Percentiles rank a stretch among this genome's conserved stretches.
phyloP scores from a whole-genome alignment of 2,113 vertebrate genomes.

The Ranitomeya imitator region DNA sequence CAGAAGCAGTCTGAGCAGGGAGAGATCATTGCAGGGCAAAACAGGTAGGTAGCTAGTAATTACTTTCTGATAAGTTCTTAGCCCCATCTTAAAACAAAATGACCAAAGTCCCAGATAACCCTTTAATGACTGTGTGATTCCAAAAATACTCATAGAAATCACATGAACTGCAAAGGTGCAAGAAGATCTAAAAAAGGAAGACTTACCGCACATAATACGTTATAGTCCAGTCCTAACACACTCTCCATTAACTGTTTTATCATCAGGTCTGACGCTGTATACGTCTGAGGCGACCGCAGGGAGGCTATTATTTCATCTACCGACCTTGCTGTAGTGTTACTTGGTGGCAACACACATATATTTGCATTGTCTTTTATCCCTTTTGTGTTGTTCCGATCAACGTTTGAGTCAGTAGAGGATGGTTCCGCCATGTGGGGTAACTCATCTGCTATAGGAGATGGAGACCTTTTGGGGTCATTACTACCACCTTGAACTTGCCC shows the following conservation, averaged over 20 bases:
- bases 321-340: slow-evolving; percentile 62
- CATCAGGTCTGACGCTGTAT: slow-evolving; percentile 64
- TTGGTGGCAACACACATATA: slow-evolving; percentile 31
- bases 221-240: slow-evolving; percentile 72
- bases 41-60: too few species aligned
- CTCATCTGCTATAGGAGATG: slow-evolving; percentile 59
- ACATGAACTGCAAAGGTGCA: too few species aligned
- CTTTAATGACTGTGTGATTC: too few species aligned
- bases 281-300: slow-evolving; percentile 66
- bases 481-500: slow-evolving; percentile 47
- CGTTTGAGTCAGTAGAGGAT: not conserved
- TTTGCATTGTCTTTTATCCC: slow-evolving; percentile 57
- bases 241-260: slow-evolving; percentile 72
- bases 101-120: too few species aligned
- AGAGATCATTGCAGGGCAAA: too few species aligned
- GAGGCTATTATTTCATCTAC: slow-evolving; percentile 76
- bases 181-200: not conserved
- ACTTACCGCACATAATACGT: slow-evolving; percentile 70
- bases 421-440: slow-evolving; percentile 55
- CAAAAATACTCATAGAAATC: too few species aligned
- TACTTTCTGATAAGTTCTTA: too few species aligned
- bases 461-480: slow-evolving; percentile 32
- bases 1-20: too few species aligned
- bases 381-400: slow-evolving; percentile 35
- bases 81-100: too few species aligned